phyloP scores from a whole-genome alignment of 2,888 invertebrate genomes.

The Hermodice carunculata region DNA sequence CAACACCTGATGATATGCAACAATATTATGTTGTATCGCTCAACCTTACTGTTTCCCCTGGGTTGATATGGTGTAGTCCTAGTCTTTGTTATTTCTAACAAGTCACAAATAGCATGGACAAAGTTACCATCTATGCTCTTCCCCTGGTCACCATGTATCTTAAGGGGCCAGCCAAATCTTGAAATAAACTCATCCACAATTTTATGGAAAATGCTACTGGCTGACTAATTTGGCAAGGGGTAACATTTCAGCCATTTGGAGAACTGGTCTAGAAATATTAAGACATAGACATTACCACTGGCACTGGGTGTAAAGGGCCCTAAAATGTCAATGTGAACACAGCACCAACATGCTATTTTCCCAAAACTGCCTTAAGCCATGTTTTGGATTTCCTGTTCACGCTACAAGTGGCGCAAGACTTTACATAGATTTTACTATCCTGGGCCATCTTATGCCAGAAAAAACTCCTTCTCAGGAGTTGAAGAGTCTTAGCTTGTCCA shows the following conservation, averaged over 20 bases:
- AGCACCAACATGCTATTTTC: not conserved
- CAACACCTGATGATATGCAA: not conserved
- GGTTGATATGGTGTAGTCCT: slow-evolving; percentile 13
- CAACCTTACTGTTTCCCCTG: not conserved
- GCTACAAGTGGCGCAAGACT: no score
- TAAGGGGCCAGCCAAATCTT: slow-evolving; percentile 7
- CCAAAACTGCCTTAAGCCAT: not conserved
- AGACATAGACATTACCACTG: slow-evolving; percentile 8
- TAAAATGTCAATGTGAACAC: slow-evolving; percentile 9
- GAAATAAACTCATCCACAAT: slow-evolving; percentile 1
- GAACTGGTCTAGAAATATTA: slow-evolving; percentile 6
- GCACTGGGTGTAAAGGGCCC: not conserved
- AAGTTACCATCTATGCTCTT: slow-evolving; percentile 13
- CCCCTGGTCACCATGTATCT: slow-evolving; percentile 21
- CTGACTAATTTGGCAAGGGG: not conserved
- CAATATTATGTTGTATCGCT: not conserved
- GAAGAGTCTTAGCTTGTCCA: no score
- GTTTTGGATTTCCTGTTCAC: not conserved
- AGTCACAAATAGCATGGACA: slow-evolving; percentile 12
- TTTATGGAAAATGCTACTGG: not conserved
- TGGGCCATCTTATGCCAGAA: no score
- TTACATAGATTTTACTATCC: no score
- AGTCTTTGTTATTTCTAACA: slow-evolving; percentile 8
- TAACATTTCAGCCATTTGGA: slow-evolving; percentile 4
- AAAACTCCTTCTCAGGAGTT: no score